Evolutionary conservation across 1,140 invertebrate species (phyloP).

Genomic region (Galleria mellonella): DNA sequence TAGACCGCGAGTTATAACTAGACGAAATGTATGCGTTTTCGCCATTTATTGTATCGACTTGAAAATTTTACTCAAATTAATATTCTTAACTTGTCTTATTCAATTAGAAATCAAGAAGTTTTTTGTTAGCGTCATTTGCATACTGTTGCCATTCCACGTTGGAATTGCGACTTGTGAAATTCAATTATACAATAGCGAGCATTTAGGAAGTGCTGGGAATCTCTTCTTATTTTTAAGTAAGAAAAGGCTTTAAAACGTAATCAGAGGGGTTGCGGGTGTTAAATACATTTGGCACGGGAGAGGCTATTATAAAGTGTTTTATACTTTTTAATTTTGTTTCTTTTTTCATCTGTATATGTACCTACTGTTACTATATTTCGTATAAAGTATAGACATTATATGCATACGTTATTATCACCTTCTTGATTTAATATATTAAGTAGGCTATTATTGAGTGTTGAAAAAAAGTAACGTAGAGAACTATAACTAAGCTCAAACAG

Average conservation of each 20-base stretch:
- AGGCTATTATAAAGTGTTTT: slow-evolving; percentile 49
- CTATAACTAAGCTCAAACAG: too few species aligned
- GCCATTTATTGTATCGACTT: background rate
- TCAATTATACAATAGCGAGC: slow-evolving; percentile 47
- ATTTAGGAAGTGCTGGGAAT: slow-evolving; percentile 24
- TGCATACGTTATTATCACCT: too few species aligned
- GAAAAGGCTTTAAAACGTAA: slow-evolving; percentile 58
- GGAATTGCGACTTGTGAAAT: slow-evolving; percentile 28
- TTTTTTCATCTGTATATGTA: slow-evolving; percentile 22
- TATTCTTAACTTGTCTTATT: background rate
- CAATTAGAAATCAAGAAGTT: slow-evolving; percentile 19
- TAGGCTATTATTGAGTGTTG: too few species aligned
- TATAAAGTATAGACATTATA: too few species aligned
- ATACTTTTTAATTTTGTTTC: slow-evolving; percentile 50
- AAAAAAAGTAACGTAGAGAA: too few species aligned
- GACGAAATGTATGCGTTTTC: too few species aligned
- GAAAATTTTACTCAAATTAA: too few species aligned
- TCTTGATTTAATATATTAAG: too few species aligned
- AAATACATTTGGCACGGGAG: slow-evolving; percentile 37
- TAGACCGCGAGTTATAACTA: too few species aligned
- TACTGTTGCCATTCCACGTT: slow-evolving; percentile 24
- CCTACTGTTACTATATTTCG: too few species aligned
- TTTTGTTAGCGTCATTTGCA: slow-evolving; percentile 22
- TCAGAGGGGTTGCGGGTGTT: slow-evolving; percentile 43
- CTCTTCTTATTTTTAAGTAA: slow-evolving; percentile 30